phyloP scores from a whole-genome alignment of 2,113 vertebrate species.

The Elaphurus davidianus region DNA sequence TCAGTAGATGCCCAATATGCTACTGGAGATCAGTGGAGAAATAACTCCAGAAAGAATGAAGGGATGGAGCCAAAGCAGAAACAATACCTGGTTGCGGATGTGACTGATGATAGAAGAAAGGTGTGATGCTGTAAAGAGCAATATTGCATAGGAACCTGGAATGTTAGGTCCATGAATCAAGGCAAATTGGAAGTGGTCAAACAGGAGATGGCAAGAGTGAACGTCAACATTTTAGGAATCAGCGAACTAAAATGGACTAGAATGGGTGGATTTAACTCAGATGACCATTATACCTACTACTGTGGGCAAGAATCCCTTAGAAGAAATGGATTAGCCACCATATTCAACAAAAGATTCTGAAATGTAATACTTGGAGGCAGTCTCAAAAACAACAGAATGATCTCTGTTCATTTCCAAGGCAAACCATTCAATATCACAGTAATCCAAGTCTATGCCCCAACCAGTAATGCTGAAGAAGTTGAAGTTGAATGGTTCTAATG shows the following conservation, averaged over 20 bases:
- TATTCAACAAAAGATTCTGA: background rate
- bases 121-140: background rate
- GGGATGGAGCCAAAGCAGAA: background rate
- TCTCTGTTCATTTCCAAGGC: background rate
- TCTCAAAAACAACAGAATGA: background rate
- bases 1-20: background rate
- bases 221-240: background rate
- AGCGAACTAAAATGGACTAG: background rate
- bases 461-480: background rate
- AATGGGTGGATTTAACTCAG: background rate
- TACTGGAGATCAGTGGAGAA: background rate
- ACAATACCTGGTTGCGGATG: background rate
- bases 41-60: background rate
- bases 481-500: background rate
- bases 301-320: background rate
- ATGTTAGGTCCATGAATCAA: background rate
- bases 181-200: background rate
- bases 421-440: background rate
- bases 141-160: background rate
- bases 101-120: background rate
- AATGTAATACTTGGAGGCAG: background rate
- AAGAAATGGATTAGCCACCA: background rate
- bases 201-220: background rate
- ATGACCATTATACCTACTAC: background rate
- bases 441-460: background rate